Percentiles rank a stretch among this genome's conserved stretches.
Evolutionary conservation across 2,888 invertebrate species (phyloP).

Genomic region (Patella pellucida): DNA sequence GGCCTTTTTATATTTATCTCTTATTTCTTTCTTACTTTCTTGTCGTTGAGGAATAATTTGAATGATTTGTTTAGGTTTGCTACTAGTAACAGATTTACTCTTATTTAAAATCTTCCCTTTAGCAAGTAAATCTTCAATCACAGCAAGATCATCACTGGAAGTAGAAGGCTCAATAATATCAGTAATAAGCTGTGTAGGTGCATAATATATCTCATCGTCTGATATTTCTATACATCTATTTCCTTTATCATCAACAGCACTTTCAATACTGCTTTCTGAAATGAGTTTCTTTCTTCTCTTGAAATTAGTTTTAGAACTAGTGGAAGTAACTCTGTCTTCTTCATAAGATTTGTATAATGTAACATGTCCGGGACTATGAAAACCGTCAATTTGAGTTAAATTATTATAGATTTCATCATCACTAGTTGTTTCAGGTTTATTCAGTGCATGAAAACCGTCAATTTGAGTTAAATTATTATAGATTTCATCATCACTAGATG

Average conservation of each 20-base stretch:
- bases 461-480: background rate
- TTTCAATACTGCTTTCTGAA: background rate
- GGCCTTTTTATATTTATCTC: background rate
- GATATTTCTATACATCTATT: background rate
- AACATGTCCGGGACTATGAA: background rate
- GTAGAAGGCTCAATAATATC: background rate
- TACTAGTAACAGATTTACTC: no score
- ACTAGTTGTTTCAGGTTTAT: background rate
- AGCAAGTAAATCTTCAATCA: no score
- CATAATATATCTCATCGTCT: background rate
- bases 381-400: background rate
- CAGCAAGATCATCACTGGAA: no score
- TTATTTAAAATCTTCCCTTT: no score
- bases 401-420: slow-evolving; percentile 1
- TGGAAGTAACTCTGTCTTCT: no score
- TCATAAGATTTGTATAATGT: background rate
- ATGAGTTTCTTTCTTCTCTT: background rate
- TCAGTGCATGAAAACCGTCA: no score
- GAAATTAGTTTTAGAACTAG: background rate
- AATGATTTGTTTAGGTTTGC: background rate
- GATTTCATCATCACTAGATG: background rate
- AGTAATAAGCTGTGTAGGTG: background rate
- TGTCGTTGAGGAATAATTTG: background rate
- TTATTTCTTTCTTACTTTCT: slow-evolving; percentile 3
- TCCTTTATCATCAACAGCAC: background rate